Percentiles rank a stretch among this genome's conserved stretches.
Evolutionary conservation across 2,113 vertebrate species (phyloP).

Genomic region (Ondatra zibethicus): DNA sequence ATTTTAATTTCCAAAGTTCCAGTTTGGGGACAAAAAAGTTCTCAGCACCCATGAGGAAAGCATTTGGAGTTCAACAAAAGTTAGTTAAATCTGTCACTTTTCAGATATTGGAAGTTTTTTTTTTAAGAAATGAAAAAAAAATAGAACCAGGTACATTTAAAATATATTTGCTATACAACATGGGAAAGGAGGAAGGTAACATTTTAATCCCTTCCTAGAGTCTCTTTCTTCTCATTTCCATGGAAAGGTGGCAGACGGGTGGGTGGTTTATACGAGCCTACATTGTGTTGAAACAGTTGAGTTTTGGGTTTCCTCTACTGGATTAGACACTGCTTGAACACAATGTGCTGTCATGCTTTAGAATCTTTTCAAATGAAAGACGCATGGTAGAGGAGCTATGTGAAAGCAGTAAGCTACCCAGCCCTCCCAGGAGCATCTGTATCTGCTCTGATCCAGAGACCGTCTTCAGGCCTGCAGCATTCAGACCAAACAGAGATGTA

Average conservation of each 20-base stretch:
- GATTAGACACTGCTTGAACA: not conserved
- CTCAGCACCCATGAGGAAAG: not conserved
- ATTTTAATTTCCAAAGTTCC: constrained; percentile 9
- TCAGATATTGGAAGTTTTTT: not conserved
- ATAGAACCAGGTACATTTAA: not conserved
- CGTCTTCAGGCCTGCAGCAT: not conserved
- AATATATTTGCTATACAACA: not conserved
- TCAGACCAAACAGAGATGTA: not conserved
- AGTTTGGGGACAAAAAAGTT: not conserved
- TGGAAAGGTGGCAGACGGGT: not conserved
- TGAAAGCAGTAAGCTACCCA: not conserved
- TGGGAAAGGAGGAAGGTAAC: not conserved
- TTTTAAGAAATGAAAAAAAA: constrained; percentile 13
- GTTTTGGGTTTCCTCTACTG: not conserved
- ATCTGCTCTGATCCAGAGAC: not conserved
- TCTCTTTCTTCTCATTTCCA: not conserved
- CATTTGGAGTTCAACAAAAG: not conserved
- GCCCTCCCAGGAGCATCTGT: not conserved
- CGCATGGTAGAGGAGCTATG: not conserved
- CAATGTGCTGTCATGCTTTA: not conserved
- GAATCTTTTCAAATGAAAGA: constrained; percentile 36
- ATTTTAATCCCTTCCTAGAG: constrained; percentile 39
- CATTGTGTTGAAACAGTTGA: not conserved
- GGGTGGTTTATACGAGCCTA: not conserved
- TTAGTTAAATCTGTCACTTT: not conserved